These are phyloP conservation scores for Idaea straminata DNA, from an alignment of 2,888 invertebrate genomes.

Conservation along the genomic window DNA sequence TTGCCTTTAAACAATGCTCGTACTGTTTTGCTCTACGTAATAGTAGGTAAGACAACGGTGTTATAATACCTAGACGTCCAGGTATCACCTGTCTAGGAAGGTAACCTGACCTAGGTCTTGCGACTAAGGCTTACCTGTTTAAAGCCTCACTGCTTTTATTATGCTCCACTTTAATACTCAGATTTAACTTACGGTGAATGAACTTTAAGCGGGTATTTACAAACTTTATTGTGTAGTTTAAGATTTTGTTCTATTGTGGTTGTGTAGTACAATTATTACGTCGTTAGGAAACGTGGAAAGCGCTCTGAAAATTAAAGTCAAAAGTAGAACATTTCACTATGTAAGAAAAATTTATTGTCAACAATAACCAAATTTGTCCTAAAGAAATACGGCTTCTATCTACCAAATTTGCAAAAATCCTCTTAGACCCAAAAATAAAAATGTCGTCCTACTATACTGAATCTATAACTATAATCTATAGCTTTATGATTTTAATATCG, in stretches of 20 bases:
- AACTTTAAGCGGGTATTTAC: slow-evolving; percentile 13
- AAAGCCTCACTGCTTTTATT: slow-evolving; percentile 58
- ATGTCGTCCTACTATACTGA: no score
- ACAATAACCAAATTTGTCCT: no score
- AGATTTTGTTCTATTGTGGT: background rate
- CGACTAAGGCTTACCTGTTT: slow-evolving; percentile 47
- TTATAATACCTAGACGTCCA: background rate
- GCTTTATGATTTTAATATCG: no score
- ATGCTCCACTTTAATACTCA: slow-evolving; percentile 53
- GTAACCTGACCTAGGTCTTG: slow-evolving; percentile 60
- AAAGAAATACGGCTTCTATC: no score
- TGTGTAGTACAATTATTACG: slow-evolving; percentile 3
- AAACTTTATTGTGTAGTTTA: slow-evolving; percentile 1
- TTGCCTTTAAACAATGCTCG: background rate
- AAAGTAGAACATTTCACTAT: no score
- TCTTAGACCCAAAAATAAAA: no score
- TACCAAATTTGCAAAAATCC: no score
- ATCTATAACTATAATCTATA: no score
- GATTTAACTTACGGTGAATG: slow-evolving; percentile 47
- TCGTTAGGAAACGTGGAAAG: slow-evolving; percentile 10
- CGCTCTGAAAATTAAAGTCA: slow-evolving; percentile 14
- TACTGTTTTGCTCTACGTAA: background rate
- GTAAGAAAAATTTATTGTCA: no score
- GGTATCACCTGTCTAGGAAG: slow-evolving; percentile 55
- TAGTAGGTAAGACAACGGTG: background rate